Evolutionary conservation across 2,797 vertebrate genomes (phyloP), one percentile per base, ranked within the genome.

Genomic region (Capromys pilorides): DNA sequence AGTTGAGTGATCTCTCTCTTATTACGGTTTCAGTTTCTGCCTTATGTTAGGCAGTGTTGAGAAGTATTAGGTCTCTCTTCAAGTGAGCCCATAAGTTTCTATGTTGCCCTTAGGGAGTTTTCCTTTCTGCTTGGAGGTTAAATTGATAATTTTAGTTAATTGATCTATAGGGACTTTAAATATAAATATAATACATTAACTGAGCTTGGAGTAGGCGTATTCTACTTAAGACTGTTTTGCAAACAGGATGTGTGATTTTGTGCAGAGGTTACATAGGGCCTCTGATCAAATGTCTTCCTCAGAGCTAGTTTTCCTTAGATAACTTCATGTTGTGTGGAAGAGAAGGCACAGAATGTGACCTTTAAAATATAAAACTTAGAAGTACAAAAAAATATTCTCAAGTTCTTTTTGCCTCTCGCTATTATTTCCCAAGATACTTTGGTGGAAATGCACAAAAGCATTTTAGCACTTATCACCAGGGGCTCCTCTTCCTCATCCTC

Each of bases 111-210:
- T 59, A 69, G 84, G 77, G 80, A 62, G 1, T 7, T 92, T 89
- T 89, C 39, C 41, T 95, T 94, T 51, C 90, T 94, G 36, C 26
- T 49, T 86, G 24, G 77, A 31, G 90, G 14, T 79, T 95, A 93
- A 41, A 86, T 67, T 86, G 51, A 57, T 41, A 49, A 84, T 89
- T 94, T 80, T 77, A 11, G 36, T 62, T 95, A 90, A 67, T 62
- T 93, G 80, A 41, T 49, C 75, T 45, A 8, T 12, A 51, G 83
- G 78, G 83, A 90, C 94, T 95, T 81, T 92, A 84, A 86, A 95
- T 93, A 80, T 80, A 91, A 54, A 54, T 33, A 2, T 86, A 61
- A 7, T 51, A 45, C 2, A 24, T 57, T 73, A 62, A 85, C 67
- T 75, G 62, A 67, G 10, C 10, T 33, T 7, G 64, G 6, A 13